phyloP scores from a whole-genome alignment of 2,797 vertebrate species.

The Cercopithecus neglectus region DNA sequence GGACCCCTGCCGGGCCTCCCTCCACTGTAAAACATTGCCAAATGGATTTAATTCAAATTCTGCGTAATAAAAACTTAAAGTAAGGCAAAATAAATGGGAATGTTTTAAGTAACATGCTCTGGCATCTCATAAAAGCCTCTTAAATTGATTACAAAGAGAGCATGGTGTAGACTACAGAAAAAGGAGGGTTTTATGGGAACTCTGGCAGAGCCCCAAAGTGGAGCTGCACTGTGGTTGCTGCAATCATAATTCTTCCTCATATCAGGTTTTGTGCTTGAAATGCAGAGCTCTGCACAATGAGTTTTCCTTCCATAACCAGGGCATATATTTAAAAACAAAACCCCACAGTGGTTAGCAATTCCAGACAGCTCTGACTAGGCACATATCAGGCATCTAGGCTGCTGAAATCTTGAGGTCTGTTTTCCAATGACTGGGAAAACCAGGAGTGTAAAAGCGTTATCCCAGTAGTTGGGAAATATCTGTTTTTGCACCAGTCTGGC shows the following conservation, averaged over 20 bases:
- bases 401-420: background rate
- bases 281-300: background rate
- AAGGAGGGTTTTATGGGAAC: background rate
- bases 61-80: slow-evolving; percentile 67
- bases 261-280: background rate
- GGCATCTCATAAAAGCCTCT: slow-evolving; percentile 71
- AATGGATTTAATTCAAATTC: slow-evolving; percentile 67
- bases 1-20: background rate
- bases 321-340: background rate
- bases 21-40: slow-evolving; percentile 41
- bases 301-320: background rate
- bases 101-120: slow-evolving; percentile 63
- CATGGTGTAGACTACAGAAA: slow-evolving; percentile 30
- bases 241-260: slow-evolving; percentile 48
- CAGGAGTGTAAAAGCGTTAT: background rate
- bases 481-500: background rate
- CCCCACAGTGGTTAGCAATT: background rate
- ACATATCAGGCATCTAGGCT: background rate
- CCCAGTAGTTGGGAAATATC: background rate
- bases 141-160: slow-evolving; percentile 63
- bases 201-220: slow-evolving; percentile 51
- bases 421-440: background rate
- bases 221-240: background rate
- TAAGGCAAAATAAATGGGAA: slow-evolving; percentile 66
- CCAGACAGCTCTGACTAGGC: background rate